phyloP scores from a whole-genome alignment of 2,888 invertebrate species.

The Drosophila paramelanica region DNA sequence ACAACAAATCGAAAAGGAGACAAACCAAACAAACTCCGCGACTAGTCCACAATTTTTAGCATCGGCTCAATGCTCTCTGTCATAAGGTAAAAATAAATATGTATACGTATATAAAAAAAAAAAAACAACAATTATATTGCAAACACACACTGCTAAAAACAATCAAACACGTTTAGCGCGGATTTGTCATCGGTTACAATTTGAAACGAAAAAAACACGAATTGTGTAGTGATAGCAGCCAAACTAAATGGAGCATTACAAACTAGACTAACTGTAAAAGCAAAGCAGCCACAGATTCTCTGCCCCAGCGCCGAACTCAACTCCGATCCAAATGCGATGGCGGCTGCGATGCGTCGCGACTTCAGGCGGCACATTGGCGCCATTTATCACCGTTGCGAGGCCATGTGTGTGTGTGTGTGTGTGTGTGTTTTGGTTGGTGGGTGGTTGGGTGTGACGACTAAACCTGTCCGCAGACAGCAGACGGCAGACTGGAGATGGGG shows the following conservation, averaged over 20 bases:
- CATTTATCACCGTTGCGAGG: constrained; percentile 83
- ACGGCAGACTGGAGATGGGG: constrained; percentile 33
- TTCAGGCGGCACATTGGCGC: constrained; percentile 84
- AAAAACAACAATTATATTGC: constrained; percentile 59
- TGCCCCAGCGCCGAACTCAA: neutral
- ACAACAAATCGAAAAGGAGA: constrained; percentile 61
- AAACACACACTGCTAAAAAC: constrained; percentile 42
- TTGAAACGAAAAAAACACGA: constrained; percentile 5
- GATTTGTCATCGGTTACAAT: constrained; percentile 70
- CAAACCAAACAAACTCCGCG: constrained; percentile 27
- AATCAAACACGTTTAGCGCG: constrained; percentile 74
- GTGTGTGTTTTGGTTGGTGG: constrained; percentile 13
- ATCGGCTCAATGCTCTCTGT: neutral
- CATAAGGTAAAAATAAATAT: constrained; percentile 1
- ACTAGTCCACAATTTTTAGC: constrained; percentile 13
- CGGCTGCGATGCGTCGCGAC: constrained; percentile 76
- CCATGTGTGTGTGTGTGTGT: constrained; percentile 35
- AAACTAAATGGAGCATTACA: constrained; percentile 72
- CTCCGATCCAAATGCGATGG: constrained; percentile 43
- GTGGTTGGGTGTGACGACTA: constrained; percentile 48
- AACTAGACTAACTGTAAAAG: constrained; percentile 72
- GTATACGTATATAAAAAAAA: constrained; percentile 22
- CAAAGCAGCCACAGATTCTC: constrained; percentile 56
- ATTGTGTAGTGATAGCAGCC: constrained; percentile 16
- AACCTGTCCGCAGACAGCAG: constrained; percentile 71